Conservation (phyloP, 2,888 invertebrate genomes). For the Tribolium freemani region DNA sequence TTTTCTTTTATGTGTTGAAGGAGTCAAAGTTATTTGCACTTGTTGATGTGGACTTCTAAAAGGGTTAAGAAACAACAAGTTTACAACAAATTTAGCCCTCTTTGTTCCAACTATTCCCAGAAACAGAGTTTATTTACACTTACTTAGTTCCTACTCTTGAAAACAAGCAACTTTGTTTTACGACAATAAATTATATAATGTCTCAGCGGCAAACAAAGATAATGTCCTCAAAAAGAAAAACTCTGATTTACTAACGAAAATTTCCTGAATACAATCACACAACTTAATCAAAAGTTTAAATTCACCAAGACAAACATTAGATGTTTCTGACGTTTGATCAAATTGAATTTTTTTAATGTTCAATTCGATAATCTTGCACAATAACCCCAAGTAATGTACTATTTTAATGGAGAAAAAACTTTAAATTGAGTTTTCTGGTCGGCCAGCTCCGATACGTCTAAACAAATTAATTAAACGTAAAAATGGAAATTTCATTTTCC, state of each 20-base stretch:
- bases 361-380: slow-evolving; percentile 28
- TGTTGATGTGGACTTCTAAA: background rate
- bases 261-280: background rate
- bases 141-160: slow-evolving; percentile 15
- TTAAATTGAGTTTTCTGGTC: slow-evolving; percentile 34
- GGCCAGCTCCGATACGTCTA: slow-evolving; percentile 8
- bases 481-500: background rate
- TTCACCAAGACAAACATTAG: no score
- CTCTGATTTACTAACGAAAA: background rate
- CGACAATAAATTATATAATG: slow-evolving; percentile 28
- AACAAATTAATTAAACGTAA: slow-evolving; percentile 20
- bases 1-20: background rate
- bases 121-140: slow-evolving; percentile 30
- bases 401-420: slow-evolving; percentile 18
- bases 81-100: slow-evolving; percentile 21
- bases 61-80: slow-evolving; percentile 6
- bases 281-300: no score
- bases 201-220: slow-evolving; percentile 6
- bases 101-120: slow-evolving; percentile 9
- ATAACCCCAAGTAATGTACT: slow-evolving; percentile 6
- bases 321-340: background rate
- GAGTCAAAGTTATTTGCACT: background rate
- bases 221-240: slow-evolving; percentile 8
- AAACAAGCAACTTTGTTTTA: slow-evolving; percentile 31
- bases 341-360: background rate